These are phyloP conservation scores for Ivindomyrus marchei DNA, from an alignment of 2,113 vertebrate genomes.

Conservation along the genomic window DNA sequence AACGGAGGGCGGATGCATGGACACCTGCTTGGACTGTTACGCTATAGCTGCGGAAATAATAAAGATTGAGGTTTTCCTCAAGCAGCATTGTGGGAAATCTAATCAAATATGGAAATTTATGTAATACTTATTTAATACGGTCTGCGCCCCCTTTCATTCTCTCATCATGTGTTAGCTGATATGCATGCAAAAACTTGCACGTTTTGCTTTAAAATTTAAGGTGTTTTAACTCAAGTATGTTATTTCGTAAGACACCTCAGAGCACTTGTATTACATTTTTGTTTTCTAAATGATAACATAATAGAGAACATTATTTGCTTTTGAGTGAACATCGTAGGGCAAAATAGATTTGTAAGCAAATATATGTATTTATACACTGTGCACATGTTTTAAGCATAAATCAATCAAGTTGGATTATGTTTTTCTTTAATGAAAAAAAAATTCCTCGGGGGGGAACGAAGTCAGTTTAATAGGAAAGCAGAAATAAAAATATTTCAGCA, in stretches of 20 bases:
- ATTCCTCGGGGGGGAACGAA: neutral
- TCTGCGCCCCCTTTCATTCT: neutral
- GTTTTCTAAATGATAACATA: neutral
- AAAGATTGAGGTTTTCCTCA: neutral
- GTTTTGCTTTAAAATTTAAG: neutral
- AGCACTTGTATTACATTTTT: neutral
- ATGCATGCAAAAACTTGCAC: neutral
- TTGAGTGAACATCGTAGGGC: neutral
- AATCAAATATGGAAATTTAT: neutral
- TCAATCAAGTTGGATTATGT: neutral
- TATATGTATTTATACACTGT: neutral
- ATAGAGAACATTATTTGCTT: neutral
- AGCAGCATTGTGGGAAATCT: neutral
- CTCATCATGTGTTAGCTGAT: neutral
- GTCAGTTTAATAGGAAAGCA: neutral
- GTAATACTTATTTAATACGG: neutral
- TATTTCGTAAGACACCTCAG: neutral
- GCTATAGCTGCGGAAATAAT: neutral
- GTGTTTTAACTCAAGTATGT: neutral
- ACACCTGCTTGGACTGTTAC: conserved; percentile 13
- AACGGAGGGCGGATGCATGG: neutral
- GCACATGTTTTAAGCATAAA: neutral
- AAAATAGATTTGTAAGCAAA: neutral
- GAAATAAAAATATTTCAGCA: conserved; percentile 31
- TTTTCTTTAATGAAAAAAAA: neutral